A percentile compares a stretch with the other conserved stretches of the same genome.
Conservation (phyloP, 2,888 invertebrate species). For the Drosophila pegasa region DNA sequence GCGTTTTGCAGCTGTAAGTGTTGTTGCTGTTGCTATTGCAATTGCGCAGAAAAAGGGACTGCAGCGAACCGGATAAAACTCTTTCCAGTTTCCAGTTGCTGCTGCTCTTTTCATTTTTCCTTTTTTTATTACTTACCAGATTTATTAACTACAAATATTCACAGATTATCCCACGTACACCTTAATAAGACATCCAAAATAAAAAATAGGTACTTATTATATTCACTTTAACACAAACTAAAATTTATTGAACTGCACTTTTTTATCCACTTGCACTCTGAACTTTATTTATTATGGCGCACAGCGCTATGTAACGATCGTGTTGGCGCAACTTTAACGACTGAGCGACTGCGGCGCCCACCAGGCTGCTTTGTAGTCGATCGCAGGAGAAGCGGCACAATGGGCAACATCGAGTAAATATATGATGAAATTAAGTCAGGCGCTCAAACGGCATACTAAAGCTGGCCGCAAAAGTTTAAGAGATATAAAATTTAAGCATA, state of each 20-base stretch:
- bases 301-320: conserved; percentile 51
- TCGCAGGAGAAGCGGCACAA: conserved; percentile 48
- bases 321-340: conserved; percentile 46
- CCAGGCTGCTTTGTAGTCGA: conserved; percentile 55
- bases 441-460: neutral
- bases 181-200: conserved; percentile 22
- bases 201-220: conserved; percentile 13
- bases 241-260: conserved; percentile 10
- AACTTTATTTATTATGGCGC: conserved; percentile 14
- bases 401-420: conserved; percentile 2
- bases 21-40: conserved; percentile 35
- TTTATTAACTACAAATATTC: conserved; percentile 28
- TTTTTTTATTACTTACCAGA: conserved; percentile 48
- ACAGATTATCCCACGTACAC: conserved; percentile 25
- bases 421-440: neutral
- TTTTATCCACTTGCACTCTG: conserved; percentile 9
- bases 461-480: neutral
- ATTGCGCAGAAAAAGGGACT: conserved; percentile 48
- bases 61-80: conserved; percentile 47
- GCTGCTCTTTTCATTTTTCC: neutral
- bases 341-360: conserved; percentile 42
- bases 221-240: conserved; percentile 14
- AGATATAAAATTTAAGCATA: too few relatives aligned
- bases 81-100: conserved; percentile 22
- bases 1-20: conserved; percentile 58